Evolutionary conservation across 2,888 invertebrate genomes (phyloP).

Genomic region (Eilema caniola): DNA sequence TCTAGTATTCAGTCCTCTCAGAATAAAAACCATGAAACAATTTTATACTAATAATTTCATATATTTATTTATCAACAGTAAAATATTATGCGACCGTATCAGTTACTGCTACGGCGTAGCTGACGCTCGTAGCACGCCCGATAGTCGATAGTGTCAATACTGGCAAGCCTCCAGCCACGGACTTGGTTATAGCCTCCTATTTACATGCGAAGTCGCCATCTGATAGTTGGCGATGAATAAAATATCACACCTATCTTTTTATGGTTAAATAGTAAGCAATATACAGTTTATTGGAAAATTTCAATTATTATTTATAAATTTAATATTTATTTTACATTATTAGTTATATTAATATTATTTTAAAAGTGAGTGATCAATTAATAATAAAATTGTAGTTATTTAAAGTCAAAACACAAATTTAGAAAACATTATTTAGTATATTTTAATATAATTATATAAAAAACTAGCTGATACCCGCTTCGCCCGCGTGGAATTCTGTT

Average conservation of each 20-base stretch:
- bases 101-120: constrained; percentile 22
- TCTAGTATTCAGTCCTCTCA: background rate
- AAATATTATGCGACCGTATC: constrained; percentile 1
- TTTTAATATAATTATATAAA: too few species aligned
- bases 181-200: constrained; percentile 55
- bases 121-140: constrained; percentile 30
- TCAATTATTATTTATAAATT: too few species aligned
- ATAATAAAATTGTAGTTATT: too few species aligned
- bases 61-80: background rate
- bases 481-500: too few species aligned
- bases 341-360: too few species aligned
- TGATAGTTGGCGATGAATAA: constrained; percentile 50
- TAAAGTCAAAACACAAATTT: too few species aligned
- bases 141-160: constrained; percentile 75
- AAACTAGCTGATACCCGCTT: too few species aligned
- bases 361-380: too few species aligned
- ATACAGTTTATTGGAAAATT: background rate
- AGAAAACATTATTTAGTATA: too few species aligned
- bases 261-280: background rate
- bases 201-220: constrained; percentile 62
- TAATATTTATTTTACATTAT: too few species aligned
- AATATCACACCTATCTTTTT: constrained; percentile 35
- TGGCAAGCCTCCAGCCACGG: constrained; percentile 72
- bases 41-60: background rate
- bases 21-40: background rate